phyloP scores from a whole-genome alignment of 2,797 vertebrate species.

The Sphenopsis melanotis region DNA sequence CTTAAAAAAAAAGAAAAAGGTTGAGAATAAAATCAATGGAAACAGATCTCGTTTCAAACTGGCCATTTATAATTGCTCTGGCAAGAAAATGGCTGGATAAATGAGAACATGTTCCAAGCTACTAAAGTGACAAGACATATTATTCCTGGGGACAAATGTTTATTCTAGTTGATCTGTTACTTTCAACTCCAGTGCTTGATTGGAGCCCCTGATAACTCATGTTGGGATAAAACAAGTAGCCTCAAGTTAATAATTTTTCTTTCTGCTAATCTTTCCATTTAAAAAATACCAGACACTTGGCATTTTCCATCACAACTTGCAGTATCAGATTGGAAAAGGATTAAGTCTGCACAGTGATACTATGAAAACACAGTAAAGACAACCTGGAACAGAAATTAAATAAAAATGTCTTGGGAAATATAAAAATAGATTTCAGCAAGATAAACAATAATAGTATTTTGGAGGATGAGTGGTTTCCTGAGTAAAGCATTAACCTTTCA shows the following conservation, averaged over 20 bases:
- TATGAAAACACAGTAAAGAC: conserved; percentile 46
- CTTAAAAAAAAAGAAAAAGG: neutral
- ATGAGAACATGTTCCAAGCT: conserved; percentile 18
- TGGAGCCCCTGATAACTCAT: conserved; percentile 30
- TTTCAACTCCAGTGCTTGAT: conserved; percentile 36
- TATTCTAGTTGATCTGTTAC: conserved; percentile 17
- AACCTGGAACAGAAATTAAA: conserved; percentile 54
- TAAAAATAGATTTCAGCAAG: conserved; percentile 66
- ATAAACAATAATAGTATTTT: conserved; percentile 70
- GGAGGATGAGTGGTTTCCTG: conserved; percentile 62
- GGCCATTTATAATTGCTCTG: conserved; percentile 9
- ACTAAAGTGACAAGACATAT: conserved; percentile 10
- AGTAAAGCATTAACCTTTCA: conserved; percentile 69
- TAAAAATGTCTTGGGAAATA: conserved; percentile 67
- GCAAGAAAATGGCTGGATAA: conserved; percentile 40
- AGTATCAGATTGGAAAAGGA: conserved; percentile 60
- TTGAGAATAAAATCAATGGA: conserved; percentile 10
- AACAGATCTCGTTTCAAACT: neutral
- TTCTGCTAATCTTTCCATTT: conserved; percentile 43
- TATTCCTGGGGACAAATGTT: conserved; percentile 40
- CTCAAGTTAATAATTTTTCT: conserved; percentile 53
- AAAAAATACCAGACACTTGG: conserved; percentile 44
- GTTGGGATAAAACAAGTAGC: conserved; percentile 37
- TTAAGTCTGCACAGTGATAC: conserved; percentile 56
- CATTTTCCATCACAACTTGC: conserved; percentile 58